Evolutionary conservation across 1,140 invertebrate species (phyloP), one percentile per base, ranked within the genome.

Genomic region (Homalodisca vitripennis): DNA sequence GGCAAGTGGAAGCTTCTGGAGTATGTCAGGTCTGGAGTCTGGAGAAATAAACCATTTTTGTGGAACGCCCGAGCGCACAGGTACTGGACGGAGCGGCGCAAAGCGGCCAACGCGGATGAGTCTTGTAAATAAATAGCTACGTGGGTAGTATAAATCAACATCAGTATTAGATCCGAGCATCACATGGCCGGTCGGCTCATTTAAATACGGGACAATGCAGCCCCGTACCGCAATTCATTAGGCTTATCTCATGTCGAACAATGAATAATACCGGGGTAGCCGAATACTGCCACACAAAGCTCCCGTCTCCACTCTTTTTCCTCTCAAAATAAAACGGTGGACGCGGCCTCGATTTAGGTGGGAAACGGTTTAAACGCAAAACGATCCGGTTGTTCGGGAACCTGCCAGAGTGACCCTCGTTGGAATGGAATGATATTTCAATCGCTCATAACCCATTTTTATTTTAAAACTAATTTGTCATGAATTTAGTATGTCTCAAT

Each of bases 201-300:
- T 60, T 60, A 60, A 60, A 60, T 60, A 60, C 55, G 27, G 55
- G 26, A 60, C 55, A 60, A 60, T 60, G 55, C 55, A 29, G 10
- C 26, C 12, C 12, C 22, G 55, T n/a, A 60, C 2, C 55, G 55
- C 55, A 60, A 60, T 60, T 60, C 55, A 60, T 60, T 60, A 60
- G 55, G 55, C 55, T 60, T 60, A 60, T 60, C 55, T 60, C 26
- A 22, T 29, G 24, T 27, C 55, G 14, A 27, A 60, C 55, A 60
- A 60, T 60, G 55, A 60, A 24, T 60, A 60, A 60, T 60, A 60
- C 55, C 55, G 22, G 22, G 6, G 55, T 60, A 60, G 14, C 55
- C 55, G 55, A 60, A 60, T 60, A 60, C 55, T 60, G 55, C 3
- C 55, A 60, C 55, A 60, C 55, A 60, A 60, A 60, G 55, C 12